phyloP scores from a whole-genome alignment of 2,113 vertebrate species.

The Silurus meridionalis region DNA sequence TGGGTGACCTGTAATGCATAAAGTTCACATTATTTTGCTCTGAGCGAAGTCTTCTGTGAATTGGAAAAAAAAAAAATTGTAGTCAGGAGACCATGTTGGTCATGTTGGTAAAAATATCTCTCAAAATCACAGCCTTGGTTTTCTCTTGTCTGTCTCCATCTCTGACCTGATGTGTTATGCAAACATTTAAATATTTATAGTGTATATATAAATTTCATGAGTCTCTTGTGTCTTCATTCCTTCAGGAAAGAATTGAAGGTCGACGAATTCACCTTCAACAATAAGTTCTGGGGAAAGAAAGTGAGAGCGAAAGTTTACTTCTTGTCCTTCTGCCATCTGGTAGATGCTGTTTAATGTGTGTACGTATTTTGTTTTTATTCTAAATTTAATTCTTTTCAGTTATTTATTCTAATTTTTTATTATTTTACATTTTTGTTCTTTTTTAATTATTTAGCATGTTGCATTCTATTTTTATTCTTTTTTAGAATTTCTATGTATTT shows the following conservation, averaged over 20 bases:
- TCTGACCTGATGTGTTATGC: not conserved
- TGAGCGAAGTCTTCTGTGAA: not conserved
- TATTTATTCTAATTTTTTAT: too few species aligned
- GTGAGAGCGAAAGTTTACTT: not conserved
- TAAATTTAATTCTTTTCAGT: too few species aligned
- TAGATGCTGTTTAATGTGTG: too few species aligned
- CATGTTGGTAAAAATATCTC: not conserved
- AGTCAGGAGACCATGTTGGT: not conserved
- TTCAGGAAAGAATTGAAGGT: not conserved
- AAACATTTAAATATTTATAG: constrained; percentile 12
- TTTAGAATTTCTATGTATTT: too few species aligned
- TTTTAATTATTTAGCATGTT: too few species aligned
- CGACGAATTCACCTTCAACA: not conserved
- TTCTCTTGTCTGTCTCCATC: not conserved
- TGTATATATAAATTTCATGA: constrained; percentile 17
- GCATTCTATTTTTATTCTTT: too few species aligned
- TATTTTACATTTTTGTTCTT: too few species aligned
- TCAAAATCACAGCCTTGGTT: not conserved
- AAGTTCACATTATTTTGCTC: not conserved
- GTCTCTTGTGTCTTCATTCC: not conserved
- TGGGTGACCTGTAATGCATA: too few species aligned
- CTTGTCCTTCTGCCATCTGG: not conserved
- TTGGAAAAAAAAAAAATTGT: not conserved
- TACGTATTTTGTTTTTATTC: too few species aligned
- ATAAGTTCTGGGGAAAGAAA: not conserved